Percentiles rank a stretch among this genome's conserved stretches.
Evolutionary conservation across 2,888 invertebrate species (phyloP).

Genomic region (Phaonia tiefii): DNA sequence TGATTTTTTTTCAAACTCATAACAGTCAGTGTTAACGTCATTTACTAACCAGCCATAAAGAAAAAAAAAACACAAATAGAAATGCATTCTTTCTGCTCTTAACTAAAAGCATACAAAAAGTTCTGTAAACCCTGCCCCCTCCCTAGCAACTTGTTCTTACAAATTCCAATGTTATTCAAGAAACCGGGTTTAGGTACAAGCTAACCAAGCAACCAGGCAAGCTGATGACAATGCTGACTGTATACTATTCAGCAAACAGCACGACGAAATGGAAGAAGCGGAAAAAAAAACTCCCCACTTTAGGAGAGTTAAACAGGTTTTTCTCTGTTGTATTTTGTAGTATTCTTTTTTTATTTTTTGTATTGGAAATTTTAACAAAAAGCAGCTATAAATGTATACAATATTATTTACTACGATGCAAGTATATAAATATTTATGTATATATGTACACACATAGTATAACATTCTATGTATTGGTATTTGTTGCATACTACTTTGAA

Average conservation of each 20-base stretch:
- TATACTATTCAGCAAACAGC: slow-evolving; percentile 9
- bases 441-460: background rate
- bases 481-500: too few species aligned
- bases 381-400: slow-evolving; percentile 8
- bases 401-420: background rate
- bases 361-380: slow-evolving; percentile 10
- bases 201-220: background rate
- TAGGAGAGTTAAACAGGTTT: slow-evolving; percentile 30
- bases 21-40: background rate
- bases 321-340: too few species aligned
- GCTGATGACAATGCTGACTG: background rate
- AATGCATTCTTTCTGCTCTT: slow-evolving; percentile 20
- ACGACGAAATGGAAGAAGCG: background rate
- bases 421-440: background rate
- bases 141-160: too few species aligned
- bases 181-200: slow-evolving; percentile 11
- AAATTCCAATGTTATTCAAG: too few species aligned
- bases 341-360: background rate
- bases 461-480: background rate
- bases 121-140: background rate
- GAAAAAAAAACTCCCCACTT: slow-evolving; percentile 13
- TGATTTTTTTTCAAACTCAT: background rate
- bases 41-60: background rate
- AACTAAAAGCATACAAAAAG: background rate
- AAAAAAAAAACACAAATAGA: slow-evolving; percentile 10